Evolutionary conservation across 92 coral and sea anemone species (phyloP).

Genomic region (Chrysogorgia sp.): DNA sequence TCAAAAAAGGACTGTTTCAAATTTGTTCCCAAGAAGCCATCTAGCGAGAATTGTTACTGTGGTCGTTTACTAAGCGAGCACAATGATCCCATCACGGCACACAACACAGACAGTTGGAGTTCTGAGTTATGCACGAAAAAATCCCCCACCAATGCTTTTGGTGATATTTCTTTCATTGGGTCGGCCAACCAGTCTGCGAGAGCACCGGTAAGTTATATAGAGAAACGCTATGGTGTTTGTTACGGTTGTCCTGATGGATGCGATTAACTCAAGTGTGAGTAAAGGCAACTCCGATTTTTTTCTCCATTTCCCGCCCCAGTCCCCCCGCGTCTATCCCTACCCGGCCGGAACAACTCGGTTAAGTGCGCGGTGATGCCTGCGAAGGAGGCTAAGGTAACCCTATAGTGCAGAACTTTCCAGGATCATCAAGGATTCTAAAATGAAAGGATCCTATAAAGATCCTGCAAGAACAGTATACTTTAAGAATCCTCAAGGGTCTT

Average conservation of each 20-base stretch:
- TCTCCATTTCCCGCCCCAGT: too few relatives aligned
- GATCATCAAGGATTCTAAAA: too few relatives aligned
- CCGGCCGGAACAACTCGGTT: too few relatives aligned
- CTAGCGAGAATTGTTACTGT: constrained; percentile 67
- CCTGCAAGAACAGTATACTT: too few relatives aligned
- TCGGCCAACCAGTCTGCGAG: constrained; percentile 76
- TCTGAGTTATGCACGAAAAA: constrained; percentile 80
- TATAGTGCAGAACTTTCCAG: too few relatives aligned
- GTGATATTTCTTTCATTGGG: constrained; percentile 92
- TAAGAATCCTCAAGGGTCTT: too few relatives aligned
- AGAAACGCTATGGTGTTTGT: neutral
- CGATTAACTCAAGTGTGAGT: neutral
- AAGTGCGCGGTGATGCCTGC: too few relatives aligned
- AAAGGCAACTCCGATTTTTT: too few relatives aligned
- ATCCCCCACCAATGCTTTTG: constrained; percentile 85
- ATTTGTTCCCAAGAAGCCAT: constrained; percentile 64
- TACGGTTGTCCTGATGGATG: neutral
- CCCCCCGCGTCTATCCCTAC: too few relatives aligned
- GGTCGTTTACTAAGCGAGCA: constrained; percentile 62
- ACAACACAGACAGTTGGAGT: constrained; percentile 67
- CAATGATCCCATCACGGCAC: constrained; percentile 48
- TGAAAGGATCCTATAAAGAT: too few relatives aligned
- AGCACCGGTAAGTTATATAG: constrained; percentile 83
- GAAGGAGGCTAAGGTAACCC: too few relatives aligned
- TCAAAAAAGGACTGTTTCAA: constrained; percentile 77